Evolutionary conservation across 1,140 invertebrate species (phyloP).

Genomic region (Cotesia glomerata): DNA sequence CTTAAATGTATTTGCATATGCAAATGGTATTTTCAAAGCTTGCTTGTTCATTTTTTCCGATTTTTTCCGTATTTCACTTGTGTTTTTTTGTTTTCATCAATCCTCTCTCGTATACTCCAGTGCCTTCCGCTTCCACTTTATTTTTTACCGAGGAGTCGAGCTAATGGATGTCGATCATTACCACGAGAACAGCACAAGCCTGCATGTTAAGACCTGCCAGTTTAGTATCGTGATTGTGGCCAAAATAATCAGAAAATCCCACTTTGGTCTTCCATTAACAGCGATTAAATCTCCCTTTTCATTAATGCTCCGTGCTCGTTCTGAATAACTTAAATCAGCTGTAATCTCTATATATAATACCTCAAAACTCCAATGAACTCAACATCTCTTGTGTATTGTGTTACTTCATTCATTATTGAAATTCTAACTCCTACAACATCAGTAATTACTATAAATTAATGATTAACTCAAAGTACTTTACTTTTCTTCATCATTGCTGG

Average conservation of each 20-base stretch:
- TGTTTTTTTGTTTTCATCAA: conserved; percentile 16
- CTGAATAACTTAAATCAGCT: background rate
- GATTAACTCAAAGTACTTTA: no score
- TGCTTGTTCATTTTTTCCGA: conserved; percentile 11
- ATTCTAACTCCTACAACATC: no score
- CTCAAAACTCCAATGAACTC: no score
- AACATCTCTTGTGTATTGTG: no score
- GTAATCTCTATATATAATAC: no score
- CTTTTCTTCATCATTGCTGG: no score
- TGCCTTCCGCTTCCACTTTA: background rate
- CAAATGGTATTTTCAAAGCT: conserved; percentile 35
- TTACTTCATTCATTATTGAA: no score
- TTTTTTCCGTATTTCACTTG: conserved; percentile 9
- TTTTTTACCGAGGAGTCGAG: background rate
- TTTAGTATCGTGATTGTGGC: conserved; percentile 13
- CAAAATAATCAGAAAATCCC: background rate
- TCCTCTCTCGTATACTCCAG: background rate
- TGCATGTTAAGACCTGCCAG: conserved; percentile 24
- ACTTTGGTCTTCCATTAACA: background rate
- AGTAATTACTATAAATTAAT: no score
- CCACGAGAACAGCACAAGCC: conserved; percentile 4
- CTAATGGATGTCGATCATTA: conserved; percentile 40
- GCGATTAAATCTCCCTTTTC: background rate
- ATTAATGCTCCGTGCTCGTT: background rate
- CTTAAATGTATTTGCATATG: conserved; percentile 38